Conservation (phyloP, 1,140 invertebrate genomes). For the Uloborus diversus region DNA sequence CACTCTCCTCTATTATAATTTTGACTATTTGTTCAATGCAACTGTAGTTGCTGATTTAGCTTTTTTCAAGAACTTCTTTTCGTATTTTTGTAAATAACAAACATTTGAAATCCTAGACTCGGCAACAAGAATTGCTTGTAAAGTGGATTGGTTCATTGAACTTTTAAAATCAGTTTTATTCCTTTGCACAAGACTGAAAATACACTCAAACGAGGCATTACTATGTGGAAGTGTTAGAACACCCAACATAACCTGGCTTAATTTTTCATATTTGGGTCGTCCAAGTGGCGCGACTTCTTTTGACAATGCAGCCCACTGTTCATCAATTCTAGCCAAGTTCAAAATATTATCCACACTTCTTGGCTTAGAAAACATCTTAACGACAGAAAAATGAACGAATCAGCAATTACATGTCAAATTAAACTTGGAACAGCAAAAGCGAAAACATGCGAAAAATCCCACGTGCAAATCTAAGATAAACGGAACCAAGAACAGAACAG, state of each 20-base stretch:
- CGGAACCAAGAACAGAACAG: no score
- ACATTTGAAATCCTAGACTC: not conserved
- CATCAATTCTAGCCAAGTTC: no score
- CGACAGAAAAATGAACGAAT: no score
- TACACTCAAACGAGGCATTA: not conserved
- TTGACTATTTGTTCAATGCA: no score
- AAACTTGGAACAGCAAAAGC: no score
- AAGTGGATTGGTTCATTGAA: not conserved
- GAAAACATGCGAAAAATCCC: no score
- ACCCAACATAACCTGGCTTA: not conserved
- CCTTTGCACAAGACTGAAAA: not conserved
- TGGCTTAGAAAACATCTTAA: no score
- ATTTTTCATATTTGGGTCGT: not conserved
- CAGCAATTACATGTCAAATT: no score
- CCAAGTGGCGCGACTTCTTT: not conserved
- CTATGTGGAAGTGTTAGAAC: not conserved
- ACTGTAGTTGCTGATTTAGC: not conserved
- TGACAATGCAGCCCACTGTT: no score
- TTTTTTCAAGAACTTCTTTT: not conserved
- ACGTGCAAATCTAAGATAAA: no score
- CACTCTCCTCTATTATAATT: no score
- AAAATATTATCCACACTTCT: no score
- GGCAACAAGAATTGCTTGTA: not conserved
- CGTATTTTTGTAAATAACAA: not conserved
- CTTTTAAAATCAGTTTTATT: not conserved